Base-by-base conservation (phyloP, 2,888 invertebrate genomes). In the Sphaerophoria rueppellii region DNA sequence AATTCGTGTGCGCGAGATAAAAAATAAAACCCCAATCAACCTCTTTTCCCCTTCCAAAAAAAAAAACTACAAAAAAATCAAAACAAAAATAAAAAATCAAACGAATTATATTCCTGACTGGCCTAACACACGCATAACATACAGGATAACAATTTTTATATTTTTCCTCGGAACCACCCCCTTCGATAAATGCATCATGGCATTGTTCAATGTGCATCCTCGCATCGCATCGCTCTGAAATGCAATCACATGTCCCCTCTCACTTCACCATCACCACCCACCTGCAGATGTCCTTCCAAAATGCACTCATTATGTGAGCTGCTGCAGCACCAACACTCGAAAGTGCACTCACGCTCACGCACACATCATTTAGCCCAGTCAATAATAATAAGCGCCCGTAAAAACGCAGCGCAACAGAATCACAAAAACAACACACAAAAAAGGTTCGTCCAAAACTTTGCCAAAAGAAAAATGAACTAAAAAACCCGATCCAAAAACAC, bases 351-450 rank as follows among this genome's bases (percentile, higher is more conserved):
- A 65, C 75, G 77, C 87, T 88, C 82, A 87, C 87, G 85, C 87
- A 88, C 88, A 88, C 88, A 88, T 87, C 87, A 87, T 88, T 88
- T 87, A 87, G 80, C 86, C 80, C 86, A 80, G 86, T 86, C 86
- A 86, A 86, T 86, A 87, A 87, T 78, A 85, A 83, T 82, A 86
- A 86, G 79, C 79, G 24, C 82, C 76, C 71, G 61, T 58, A 78
- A 76, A 24, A 63, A 35, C 82, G 70, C 81, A 85, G 69, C 24
- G 24, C 76, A 81, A 69, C 79, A 70, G n/a, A 72, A 67, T 67
- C 32, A 52, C 12, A 73, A 72, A 65, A 60, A 79, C 57, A 24
- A 24, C 24, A 24, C 24, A 24, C 24, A 54, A 72, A 72, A 63
- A 60, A 61, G 32, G 63, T 34, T 34, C 63, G 63, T 50, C 48